phyloP scores from a whole-genome alignment of 1,140 invertebrate genomes.

The Papilio machaon region DNA sequence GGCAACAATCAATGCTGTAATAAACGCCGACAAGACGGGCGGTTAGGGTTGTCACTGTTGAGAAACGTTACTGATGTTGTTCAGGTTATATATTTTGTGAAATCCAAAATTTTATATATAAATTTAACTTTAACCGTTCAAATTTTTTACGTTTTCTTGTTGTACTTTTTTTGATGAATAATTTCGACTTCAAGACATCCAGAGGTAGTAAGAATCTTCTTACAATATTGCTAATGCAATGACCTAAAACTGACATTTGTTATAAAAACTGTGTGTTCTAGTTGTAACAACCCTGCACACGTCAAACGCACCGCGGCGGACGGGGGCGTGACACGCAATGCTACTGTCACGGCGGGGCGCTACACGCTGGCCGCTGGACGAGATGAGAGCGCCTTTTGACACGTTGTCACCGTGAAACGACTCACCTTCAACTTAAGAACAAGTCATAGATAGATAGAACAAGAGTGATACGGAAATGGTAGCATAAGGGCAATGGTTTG shows the following conservation, averaged over 20 bases:
- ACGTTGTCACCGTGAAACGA: conserved; percentile 15
- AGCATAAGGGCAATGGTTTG: not conserved
- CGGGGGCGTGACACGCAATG: conserved; percentile 6
- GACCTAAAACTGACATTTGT: not conserved
- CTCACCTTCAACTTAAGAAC: not conserved
- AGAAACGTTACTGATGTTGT: not conserved
- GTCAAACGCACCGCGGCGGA: conserved; percentile 26
- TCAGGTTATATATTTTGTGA: no score
- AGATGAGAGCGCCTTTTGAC: conserved; percentile 32
- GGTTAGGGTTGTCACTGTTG: not conserved
- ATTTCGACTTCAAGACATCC: no score
- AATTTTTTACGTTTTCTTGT: no score
- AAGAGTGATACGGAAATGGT: not conserved
- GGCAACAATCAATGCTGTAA: conserved; percentile 1
- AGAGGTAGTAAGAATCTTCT: no score
- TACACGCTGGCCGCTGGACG: not conserved
- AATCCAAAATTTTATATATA: no score
- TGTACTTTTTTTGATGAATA: no score
- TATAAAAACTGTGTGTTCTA: not conserved
- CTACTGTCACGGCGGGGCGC: not conserved
- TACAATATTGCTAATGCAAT: no score
- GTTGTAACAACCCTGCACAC: conserved; percentile 1
- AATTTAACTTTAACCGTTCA: no score
- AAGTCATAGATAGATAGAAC: not conserved
- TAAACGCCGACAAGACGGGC: conserved; percentile 14